A percentile compares a stretch with the other conserved stretches of the same genome.
Evolutionary conservation across 2,888 invertebrate species (phyloP).

Genomic region (Dicycla oo): DNA sequence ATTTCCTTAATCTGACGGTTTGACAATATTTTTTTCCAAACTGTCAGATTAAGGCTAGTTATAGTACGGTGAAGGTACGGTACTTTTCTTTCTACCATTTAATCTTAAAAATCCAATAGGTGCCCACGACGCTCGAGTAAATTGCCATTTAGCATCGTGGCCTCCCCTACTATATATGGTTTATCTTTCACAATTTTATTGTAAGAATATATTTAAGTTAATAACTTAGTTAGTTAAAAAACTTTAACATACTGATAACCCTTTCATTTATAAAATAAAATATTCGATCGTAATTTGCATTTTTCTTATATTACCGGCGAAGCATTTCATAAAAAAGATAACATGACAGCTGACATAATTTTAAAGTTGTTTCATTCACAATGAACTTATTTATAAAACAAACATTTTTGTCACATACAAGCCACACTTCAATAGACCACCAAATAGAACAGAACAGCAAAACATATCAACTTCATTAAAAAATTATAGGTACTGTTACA

Average conservation of each 20-base stretch:
- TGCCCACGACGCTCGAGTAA: too few relatives aligned
- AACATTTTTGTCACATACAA: not conserved
- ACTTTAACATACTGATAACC: not conserved
- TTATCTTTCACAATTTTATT: not conserved
- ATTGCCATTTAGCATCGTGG: too few relatives aligned
- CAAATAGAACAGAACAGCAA: not conserved
- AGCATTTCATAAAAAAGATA: not conserved
- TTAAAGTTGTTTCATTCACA: conserved; percentile 17
- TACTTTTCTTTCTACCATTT: too few relatives aligned
- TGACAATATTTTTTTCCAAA: too few relatives aligned
- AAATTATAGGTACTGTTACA: not conserved
- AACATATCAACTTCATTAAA: not conserved
- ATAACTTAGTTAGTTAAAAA: conserved; percentile 1
- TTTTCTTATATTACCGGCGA: not conserved
- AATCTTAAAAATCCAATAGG: too few relatives aligned
- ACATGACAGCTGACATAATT: too few relatives aligned
- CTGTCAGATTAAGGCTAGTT: too few relatives aligned
- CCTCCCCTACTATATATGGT: too few relatives aligned
- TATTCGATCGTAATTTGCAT: not conserved
- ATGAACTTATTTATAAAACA: not conserved
- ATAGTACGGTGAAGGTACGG: too few relatives aligned
- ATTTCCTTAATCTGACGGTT: too few relatives aligned
- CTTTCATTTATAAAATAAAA: not conserved
- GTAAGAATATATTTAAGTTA: not conserved
- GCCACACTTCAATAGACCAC: not conserved